These are phyloP conservation scores for Rhadinocentrus ornatus DNA, from an alignment of 2,797 vertebrate genomes.

Conservation along the genomic window DNA sequence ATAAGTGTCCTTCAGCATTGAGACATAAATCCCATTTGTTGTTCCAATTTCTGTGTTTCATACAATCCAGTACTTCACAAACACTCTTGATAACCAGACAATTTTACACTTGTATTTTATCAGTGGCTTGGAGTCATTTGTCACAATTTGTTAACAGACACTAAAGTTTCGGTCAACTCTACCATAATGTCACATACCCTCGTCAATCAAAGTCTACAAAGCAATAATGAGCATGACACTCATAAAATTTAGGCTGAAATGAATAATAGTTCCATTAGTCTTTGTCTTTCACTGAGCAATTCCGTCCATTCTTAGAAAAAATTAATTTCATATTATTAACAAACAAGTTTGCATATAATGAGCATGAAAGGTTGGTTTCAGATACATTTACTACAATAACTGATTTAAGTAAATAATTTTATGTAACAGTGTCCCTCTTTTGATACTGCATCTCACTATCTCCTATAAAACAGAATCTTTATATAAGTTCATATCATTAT, in stretches of 20 bases:
- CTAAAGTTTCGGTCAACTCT: background rate
- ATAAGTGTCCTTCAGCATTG: background rate
- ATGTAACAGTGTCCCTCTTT: background rate
- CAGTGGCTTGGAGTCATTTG: background rate
- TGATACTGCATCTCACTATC: background rate
- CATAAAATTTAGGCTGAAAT: background rate
- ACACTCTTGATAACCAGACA: background rate
- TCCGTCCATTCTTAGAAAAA: background rate
- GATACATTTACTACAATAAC: background rate
- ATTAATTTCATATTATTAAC: too few relatives aligned
- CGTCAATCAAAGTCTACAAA: background rate
- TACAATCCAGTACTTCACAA: constrained; percentile 1
- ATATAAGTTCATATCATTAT: background rate
- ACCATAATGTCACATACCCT: too few relatives aligned
- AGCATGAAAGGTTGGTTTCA: background rate
- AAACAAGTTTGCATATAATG: background rate
- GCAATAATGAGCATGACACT: background rate
- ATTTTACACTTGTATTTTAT: background rate
- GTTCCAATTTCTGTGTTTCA: background rate
- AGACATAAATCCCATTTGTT: background rate
- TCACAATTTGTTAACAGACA: background rate
- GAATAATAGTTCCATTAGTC: background rate
- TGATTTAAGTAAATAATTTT: background rate
- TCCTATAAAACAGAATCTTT: background rate
- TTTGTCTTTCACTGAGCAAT: background rate